Conservation (phyloP, 1,140 invertebrate species). For the Microplitis mediator region DNA sequence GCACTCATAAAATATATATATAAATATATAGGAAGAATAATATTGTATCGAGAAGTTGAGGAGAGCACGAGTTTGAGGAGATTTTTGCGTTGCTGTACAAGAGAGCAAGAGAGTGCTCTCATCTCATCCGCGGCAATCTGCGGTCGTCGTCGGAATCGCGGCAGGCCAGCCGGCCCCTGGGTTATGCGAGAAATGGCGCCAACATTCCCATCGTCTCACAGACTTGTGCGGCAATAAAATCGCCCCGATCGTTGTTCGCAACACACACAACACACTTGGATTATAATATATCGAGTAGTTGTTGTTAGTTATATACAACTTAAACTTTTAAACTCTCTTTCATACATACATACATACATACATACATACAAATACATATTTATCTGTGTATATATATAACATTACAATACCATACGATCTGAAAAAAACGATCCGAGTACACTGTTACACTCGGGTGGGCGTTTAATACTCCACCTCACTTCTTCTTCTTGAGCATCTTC, state of each 20-base stretch:
- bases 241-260: neutral
- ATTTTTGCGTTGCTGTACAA: too few species aligned
- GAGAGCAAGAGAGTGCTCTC: too few species aligned
- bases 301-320: neutral
- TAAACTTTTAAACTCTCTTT: neutral
- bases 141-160: neutral
- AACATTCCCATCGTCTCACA: conserved; percentile 24
- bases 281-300: neutral
- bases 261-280: neutral
- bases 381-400: too few species aligned
- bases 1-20: too few species aligned
- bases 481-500: too few species aligned
- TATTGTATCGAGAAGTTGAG: too few species aligned
- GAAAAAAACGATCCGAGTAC: too few species aligned
- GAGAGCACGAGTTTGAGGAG: too few species aligned
- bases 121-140: neutral
- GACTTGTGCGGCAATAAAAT: conserved; percentile 25
- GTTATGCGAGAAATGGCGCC: conserved; percentile 22
- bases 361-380: neutral
- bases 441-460: conserved; percentile 1
- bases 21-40: too few species aligned
- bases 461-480: neutral
- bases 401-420: too few species aligned
- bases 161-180: conserved; percentile 1
- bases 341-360: too few species aligned